Percentiles rank a stretch among this genome's conserved stretches.
phyloP scores from a whole-genome alignment of 2,888 invertebrate species.

The Masnerella sp. region DNA sequence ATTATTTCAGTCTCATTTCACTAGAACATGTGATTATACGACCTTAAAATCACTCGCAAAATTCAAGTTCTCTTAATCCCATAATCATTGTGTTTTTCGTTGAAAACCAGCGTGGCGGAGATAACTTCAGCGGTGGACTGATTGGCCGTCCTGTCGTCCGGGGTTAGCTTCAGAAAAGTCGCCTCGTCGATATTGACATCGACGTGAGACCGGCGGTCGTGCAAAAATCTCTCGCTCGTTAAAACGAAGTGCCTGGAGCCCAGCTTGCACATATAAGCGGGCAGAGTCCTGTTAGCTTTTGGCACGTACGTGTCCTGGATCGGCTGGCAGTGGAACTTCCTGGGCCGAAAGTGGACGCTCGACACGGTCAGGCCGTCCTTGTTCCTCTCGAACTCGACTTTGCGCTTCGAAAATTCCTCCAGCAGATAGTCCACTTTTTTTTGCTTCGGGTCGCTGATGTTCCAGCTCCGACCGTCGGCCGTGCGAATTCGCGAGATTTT shows the following conservation, averaged over 20 bases:
- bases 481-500: conserved; percentile 67
- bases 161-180: conserved; percentile 56
- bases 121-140: conserved; percentile 60
- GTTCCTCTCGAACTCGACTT: conserved; percentile 34
- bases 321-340: conserved; percentile 63
- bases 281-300: conserved; percentile 63
- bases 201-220: conserved; percentile 64
- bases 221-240: conserved; percentile 67
- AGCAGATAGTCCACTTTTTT: conserved; percentile 25
- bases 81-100: conserved; percentile 63
- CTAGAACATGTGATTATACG: too few relatives aligned
- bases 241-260: conserved; percentile 65
- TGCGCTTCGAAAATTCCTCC: conserved; percentile 23
- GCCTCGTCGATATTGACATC: conserved; percentile 64
- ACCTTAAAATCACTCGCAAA: conserved; percentile 4
- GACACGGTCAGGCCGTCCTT: conserved; percentile 23
- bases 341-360: conserved; percentile 31
- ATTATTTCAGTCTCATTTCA: not conserved
- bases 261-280: conserved; percentile 66
- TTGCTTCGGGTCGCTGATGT: conserved; percentile 7
- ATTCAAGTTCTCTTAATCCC: conserved; percentile 58
- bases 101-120: conserved; percentile 67
- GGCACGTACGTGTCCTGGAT: conserved; percentile 65
- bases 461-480: conserved; percentile 37
- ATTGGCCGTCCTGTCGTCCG: conserved; percentile 28